Conservation (phyloP, 2,797 vertebrate species). For the Triplophysa bombifrons region DNA sequence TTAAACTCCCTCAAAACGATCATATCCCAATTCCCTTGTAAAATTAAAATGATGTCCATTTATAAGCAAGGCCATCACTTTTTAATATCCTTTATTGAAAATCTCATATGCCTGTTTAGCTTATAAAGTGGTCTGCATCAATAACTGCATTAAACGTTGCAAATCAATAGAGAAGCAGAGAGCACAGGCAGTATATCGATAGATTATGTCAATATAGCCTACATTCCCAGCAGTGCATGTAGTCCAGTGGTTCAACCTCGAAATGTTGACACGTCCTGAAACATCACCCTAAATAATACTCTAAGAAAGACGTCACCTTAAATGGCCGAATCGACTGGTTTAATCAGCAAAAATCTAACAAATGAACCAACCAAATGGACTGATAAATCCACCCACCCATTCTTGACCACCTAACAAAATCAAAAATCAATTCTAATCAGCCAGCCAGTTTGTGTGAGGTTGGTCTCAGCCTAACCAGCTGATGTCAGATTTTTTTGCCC, state of each 20-base stretch:
- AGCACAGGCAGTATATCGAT: slow-evolving; percentile 35
- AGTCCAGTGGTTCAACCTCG: slow-evolving; percentile 18
- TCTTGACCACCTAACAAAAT: slow-evolving; percentile 23
- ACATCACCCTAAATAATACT: slow-evolving; percentile 17
- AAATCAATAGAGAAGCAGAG: slow-evolving; percentile 27
- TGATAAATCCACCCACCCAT: slow-evolving; percentile 12
- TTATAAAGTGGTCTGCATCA: slow-evolving; percentile 40
- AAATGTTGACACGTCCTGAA: slow-evolving; percentile 10
- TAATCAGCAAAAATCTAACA: slow-evolving; percentile 20
- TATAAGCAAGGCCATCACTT: slow-evolving; percentile 23
- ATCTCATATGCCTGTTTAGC: slow-evolving; percentile 30
- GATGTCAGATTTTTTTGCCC: not conserved
- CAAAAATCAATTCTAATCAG: slow-evolving; percentile 35
- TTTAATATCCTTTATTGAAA: slow-evolving; percentile 27
- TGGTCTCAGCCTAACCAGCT: not conserved
- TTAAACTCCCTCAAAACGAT: not conserved
- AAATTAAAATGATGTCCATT: slow-evolving; percentile 7
- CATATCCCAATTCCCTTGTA: slow-evolving; percentile 2
- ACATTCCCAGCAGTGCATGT: slow-evolving; percentile 40
- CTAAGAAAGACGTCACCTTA: slow-evolving; percentile 19
- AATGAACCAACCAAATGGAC: slow-evolving; percentile 27
- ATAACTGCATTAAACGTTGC: slow-evolving; percentile 45
- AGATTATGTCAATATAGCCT: slow-evolving; percentile 37
- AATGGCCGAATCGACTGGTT: slow-evolving; percentile 9
- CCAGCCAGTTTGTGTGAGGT: slow-evolving; percentile 1